A percentile compares a stretch with the other conserved stretches of the same genome.
These are phyloP conservation scores for Trichosurus vulpecula DNA, from an alignment of 2,797 vertebrate genomes.

Conservation along the genomic window DNA sequence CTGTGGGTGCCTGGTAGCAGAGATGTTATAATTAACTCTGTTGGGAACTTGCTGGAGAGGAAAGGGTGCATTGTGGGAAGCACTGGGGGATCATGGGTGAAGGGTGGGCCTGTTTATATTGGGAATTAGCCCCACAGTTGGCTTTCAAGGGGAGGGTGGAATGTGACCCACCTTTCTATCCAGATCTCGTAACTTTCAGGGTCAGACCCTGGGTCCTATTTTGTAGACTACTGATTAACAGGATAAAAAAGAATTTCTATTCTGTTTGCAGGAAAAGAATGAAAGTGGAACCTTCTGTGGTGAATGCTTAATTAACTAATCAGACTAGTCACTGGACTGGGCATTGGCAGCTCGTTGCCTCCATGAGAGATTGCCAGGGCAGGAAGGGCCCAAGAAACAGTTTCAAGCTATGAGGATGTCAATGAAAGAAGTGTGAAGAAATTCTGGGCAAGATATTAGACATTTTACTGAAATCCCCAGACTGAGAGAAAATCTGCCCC, in stretches of 20 bases:
- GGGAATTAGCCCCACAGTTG: no score
- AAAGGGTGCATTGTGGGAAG: no score
- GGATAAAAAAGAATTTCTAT: not conserved
- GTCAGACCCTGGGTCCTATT: conserved; percentile 1
- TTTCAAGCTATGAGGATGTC: conserved; percentile 16
- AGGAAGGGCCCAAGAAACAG: conserved; percentile 12
- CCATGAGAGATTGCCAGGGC: not conserved
- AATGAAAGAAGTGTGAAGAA: conserved; percentile 35
- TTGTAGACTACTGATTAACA: not conserved
- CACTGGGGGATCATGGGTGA: not conserved
- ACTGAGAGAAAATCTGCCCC: conserved; percentile 9
- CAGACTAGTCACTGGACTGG: not conserved
- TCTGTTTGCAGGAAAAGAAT: not conserved
- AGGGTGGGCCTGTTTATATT: not conserved
- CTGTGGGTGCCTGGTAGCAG: no score
- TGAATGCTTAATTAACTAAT: conserved; percentile 35
- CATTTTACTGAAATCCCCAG: conserved; percentile 48
- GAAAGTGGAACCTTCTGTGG: not conserved
- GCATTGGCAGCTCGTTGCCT: conserved; percentile 28
- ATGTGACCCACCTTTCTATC: not conserved
- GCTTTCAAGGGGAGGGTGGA: not conserved
- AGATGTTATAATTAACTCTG: not conserved
- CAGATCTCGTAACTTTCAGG: not conserved
- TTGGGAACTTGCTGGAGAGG: not conserved
- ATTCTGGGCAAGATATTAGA: conserved; percentile 26